Conservation (phyloP, 2,113 vertebrate species). For the Pterocles burchelli region DNA sequence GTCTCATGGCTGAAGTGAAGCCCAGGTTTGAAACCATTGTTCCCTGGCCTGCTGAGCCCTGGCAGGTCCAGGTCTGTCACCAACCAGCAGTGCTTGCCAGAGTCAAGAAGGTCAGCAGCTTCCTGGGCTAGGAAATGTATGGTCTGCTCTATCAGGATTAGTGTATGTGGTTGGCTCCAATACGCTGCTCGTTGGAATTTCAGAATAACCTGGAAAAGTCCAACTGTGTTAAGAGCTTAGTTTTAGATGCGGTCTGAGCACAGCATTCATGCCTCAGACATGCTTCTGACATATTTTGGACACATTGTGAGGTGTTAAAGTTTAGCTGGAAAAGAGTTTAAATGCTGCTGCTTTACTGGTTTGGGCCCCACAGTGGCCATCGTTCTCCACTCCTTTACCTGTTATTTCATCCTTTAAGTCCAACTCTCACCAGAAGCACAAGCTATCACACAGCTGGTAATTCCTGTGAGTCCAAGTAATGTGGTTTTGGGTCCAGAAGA, state of each 20-base stretch:
- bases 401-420: background rate
- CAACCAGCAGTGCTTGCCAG: background rate
- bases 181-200: background rate
- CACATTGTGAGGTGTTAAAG: background rate
- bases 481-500: conserved; percentile 34
- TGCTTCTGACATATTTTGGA: background rate
- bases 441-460: background rate
- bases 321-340: conserved; percentile 6
- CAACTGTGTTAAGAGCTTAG: background rate
- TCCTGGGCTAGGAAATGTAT: background rate
- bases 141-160: background rate
- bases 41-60: background rate
- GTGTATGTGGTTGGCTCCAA: background rate
- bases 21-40: background rate
- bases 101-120: background rate
- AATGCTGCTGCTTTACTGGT: background rate
- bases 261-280: background rate
- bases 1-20: background rate
- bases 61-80: background rate
- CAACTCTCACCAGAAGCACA: background rate
- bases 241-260: background rate
- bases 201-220: background rate
- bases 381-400: background rate
- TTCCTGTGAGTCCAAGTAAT: conserved; percentile 2
- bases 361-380: background rate